Percentiles rank a stretch among this genome's conserved stretches.
Conservation (phyloP, 2,797 vertebrate species). For the Macrochelys suwanniensis region DNA sequence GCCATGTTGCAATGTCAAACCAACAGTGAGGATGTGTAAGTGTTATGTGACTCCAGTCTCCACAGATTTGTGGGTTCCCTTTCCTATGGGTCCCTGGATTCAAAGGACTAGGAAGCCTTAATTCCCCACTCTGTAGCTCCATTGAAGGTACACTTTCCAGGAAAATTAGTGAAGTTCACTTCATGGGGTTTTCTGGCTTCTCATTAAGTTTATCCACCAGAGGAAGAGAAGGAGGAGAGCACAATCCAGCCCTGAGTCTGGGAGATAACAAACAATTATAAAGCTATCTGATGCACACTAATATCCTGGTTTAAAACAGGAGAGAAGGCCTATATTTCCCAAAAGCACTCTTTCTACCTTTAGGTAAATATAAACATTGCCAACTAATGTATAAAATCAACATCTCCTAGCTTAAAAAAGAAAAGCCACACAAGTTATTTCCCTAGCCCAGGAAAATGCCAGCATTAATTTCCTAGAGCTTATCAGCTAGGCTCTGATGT, state of each 20-base stretch:
- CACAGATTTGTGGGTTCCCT: not conserved
- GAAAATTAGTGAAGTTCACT: not conserved
- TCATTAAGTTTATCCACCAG: not conserved
- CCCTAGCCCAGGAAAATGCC: not conserved
- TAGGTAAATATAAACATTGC: fast-evolving
- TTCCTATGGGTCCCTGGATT: not conserved
- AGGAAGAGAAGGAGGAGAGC: not conserved
- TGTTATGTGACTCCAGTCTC: not conserved
- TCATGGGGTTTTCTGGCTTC: not conserved
- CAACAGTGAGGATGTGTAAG: not conserved
- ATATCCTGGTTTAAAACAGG: fast-evolving
- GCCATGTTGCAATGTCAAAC: not conserved
- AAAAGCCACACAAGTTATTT: not conserved
- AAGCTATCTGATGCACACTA: not conserved
- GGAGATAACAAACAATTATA: too few species aligned
- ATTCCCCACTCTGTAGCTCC: not conserved
- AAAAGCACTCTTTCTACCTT: fast-evolving
- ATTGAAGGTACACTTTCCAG: not conserved
- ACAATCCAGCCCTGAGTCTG: not conserved
- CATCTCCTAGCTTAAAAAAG: fast-evolving
- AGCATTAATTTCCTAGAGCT: not conserved
- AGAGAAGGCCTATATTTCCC: fast-evolving
- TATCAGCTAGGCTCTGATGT: not conserved
- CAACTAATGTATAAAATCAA: not conserved
- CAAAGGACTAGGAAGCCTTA: not conserved